A percentile compares a stretch with the other conserved stretches of the same genome.
Evolutionary conservation across 2,888 invertebrate species (phyloP).

Genomic region (Nebria brevicollis): DNA sequence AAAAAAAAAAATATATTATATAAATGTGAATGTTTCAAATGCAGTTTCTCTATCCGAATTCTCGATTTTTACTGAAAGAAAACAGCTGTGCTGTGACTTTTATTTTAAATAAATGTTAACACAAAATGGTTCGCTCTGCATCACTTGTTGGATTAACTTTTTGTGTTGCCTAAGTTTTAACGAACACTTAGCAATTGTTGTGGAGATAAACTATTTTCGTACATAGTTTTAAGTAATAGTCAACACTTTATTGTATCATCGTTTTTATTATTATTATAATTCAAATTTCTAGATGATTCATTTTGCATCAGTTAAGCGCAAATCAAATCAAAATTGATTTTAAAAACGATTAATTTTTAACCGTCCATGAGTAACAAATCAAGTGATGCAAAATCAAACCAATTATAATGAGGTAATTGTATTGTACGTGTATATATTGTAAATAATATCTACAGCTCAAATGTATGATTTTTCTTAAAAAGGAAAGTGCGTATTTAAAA

Average conservation of each 20-base stretch:
- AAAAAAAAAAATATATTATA: conserved; percentile 40
- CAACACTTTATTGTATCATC: background rate
- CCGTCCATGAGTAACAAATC: conserved; percentile 35
- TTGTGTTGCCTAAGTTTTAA: background rate
- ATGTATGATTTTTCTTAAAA: conserved; percentile 46
- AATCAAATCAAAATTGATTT: background rate
- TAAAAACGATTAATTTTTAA: conserved; percentile 21
- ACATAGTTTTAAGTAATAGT: background rate
- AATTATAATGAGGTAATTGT: conserved; percentile 21
- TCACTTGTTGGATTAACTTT: conserved; percentile 28
- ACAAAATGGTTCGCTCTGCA: conserved; percentile 36
- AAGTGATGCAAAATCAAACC: conserved; percentile 43
- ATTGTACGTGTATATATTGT: conserved; percentile 34
- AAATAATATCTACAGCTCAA: conserved; percentile 35
- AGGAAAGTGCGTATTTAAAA: conserved; percentile 40
- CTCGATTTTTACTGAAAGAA: conserved; percentile 43
- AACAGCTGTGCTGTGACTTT: conserved; percentile 46
- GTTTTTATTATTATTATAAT: background rate
- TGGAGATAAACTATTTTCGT: background rate
- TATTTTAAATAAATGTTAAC: conserved; percentile 36
- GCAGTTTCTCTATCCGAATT: conserved; percentile 47
- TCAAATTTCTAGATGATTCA: background rate
- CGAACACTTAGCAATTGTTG: conserved; percentile 1
- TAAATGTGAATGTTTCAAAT: conserved; percentile 46
- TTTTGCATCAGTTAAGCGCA: conserved; percentile 3